Base-by-base conservation (phyloP, 2,113 vertebrate species). In the Felis catus region DNA sequence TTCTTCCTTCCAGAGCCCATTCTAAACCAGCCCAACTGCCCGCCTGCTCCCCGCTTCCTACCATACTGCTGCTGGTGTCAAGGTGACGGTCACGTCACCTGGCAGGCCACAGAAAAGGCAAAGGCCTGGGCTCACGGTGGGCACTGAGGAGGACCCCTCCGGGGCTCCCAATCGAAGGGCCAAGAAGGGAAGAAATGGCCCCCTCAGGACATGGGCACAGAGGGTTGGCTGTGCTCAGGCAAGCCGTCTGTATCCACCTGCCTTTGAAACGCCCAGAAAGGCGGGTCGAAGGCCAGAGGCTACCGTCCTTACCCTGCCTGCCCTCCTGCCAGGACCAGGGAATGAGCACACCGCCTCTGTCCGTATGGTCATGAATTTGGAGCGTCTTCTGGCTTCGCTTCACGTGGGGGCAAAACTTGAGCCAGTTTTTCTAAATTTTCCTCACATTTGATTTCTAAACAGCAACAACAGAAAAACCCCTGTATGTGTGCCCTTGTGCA, bases 121-220 rank as follows among this genome's bases (percentile, higher is more conserved):
- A 65, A 65, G 25, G 14, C 96, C 89, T 29, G 65, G 91, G n/a
- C 10, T 18, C 99, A 94, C 94, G 86, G 96, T 98, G 96, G 95
- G 91, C 93, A 45, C 65, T 31, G 74, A 97, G 92, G 95, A 96
- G 96, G 97, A 97, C 55, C 97, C 87, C 95, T 97, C 90, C 95
- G 96, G 79, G 58, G 81, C 88, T 97, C 98, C 88, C 89, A 96
- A 63, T 66, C 53, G 45, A 78, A 95, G 88, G 79, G 82, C 91
- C 89, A 97, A 96, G 82, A 12, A 96, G 95, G 98, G 98, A 98
- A 97, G 95, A 98, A 98, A 97, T 1, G 51, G 94, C 97, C 93
- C 89, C 98, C 98, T 98, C 98, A 97, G 97, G 91, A 98, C 97
- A 96, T 73, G 96, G 97, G 97, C 96, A 96, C 71, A 94, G 96